These are phyloP conservation scores for Dicaeum eximium DNA, from an alignment of 2,113 vertebrate species.

Conservation along the genomic window DNA sequence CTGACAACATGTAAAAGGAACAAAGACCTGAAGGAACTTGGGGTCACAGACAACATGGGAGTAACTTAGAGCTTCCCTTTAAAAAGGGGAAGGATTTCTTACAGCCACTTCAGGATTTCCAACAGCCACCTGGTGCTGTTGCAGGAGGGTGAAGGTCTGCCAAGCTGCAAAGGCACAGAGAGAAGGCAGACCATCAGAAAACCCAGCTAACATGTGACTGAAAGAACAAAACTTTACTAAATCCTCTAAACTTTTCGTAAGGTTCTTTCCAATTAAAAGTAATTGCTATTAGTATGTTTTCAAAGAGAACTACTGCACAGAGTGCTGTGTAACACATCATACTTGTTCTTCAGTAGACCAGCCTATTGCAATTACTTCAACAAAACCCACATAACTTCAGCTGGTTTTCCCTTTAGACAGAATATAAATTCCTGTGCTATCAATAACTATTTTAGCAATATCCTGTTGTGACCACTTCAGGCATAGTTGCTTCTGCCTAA, in stretches of 20 bases:
- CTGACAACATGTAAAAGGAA: neutral
- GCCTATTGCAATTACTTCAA: neutral
- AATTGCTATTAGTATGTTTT: neutral
- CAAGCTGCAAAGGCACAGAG: neutral
- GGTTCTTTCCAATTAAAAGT: neutral
- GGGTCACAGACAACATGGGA: neutral
- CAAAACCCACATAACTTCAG: neutral
- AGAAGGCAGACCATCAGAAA: neutral
- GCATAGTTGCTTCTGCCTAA: neutral
- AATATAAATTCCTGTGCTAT: neutral
- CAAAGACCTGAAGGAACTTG: neutral
- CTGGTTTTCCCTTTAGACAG: neutral
- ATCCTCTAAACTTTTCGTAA: neutral
- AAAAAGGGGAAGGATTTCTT: neutral
- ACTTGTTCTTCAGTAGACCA: neutral
- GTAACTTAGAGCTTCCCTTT: neutral
- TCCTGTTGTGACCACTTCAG: neutral
- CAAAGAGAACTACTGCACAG: neutral
- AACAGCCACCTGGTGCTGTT: neutral
- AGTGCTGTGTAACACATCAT: accelerated
- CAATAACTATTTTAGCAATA: neutral
- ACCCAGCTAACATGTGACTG: neutral
- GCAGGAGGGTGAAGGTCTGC: neutral
- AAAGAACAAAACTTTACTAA: neutral
- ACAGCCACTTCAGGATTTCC: neutral